Percentiles rank a stretch among this genome's conserved stretches.
These are phyloP conservation scores for Lanius collurio DNA, from an alignment of 2,113 vertebrate species.

Conservation along the genomic window DNA sequence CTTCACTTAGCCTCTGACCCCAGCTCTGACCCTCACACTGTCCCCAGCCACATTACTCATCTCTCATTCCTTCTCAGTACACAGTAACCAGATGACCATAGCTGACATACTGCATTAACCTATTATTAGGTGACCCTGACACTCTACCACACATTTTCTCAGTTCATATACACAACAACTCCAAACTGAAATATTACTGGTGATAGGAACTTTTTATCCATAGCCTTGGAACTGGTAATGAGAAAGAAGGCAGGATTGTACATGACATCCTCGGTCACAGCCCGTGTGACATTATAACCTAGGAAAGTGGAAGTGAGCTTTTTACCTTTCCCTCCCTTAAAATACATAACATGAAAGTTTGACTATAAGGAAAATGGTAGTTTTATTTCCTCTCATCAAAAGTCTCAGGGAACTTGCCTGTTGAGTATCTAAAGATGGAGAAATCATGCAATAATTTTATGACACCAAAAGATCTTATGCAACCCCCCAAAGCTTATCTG, in stretches of 20 bases:
- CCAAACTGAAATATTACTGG: background rate
- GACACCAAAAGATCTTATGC: background rate
- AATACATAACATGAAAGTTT: background rate
- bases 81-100: background rate
- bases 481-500: background rate
- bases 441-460: background rate
- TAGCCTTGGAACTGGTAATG: background rate
- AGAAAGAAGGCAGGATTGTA: background rate
- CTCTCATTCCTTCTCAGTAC: background rate
- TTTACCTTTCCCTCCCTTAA: background rate
- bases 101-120: background rate
- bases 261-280: background rate
- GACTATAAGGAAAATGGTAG: background rate
- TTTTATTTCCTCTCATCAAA: background rate
- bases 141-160: background rate
- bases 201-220: background rate
- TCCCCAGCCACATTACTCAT: background rate
- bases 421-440: background rate
- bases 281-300: background rate
- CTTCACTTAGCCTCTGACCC: background rate
- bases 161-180: background rate
- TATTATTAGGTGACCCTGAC: slow-evolving; percentile 13
- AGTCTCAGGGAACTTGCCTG: background rate
- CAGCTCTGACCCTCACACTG: background rate
- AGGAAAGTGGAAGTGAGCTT: background rate